phyloP scores from a whole-genome alignment of 23 tunicate species.

The Phallusia fumigata region DNA sequence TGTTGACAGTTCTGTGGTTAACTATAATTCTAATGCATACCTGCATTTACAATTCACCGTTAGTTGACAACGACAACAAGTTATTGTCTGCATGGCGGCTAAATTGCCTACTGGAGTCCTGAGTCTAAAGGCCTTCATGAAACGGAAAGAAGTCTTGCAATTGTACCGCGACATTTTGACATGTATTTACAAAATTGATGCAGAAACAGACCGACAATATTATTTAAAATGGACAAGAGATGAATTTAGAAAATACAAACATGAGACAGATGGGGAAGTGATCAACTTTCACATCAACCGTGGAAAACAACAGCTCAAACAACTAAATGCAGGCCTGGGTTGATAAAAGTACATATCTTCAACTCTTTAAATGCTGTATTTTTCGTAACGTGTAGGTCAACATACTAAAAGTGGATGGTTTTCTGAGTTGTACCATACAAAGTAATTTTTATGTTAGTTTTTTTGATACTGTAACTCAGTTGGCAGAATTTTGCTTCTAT shows the following conservation, averaged over 20 bases:
- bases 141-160: constrained; percentile 57
- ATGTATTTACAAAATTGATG: constrained; percentile 41
- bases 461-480: no score
- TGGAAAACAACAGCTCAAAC: constrained; percentile 43
- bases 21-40: background rate
- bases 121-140: constrained; percentile 53
- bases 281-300: constrained; percentile 53
- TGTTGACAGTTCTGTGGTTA: background rate
- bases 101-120: constrained; percentile 37
- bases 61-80: background rate
- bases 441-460: no score
- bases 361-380: no score
- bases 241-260: constrained; percentile 64
- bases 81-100: constrained; percentile 34
- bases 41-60: background rate
- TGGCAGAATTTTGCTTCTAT: no score
- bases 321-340: constrained; percentile 23
- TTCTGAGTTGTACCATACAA: no score
- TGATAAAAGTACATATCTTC: background rate
- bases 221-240: constrained; percentile 61
- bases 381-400: no score
- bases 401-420: no score
- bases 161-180: constrained; percentile 58
- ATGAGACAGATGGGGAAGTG: constrained; percentile 43
- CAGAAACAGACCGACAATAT: constrained; percentile 25